A percentile compares a stretch with the other conserved stretches of the same genome.
Evolutionary conservation across 2,113 vertebrate genomes (phyloP).

Genomic region (Brachionichthys hirsutus): DNA sequence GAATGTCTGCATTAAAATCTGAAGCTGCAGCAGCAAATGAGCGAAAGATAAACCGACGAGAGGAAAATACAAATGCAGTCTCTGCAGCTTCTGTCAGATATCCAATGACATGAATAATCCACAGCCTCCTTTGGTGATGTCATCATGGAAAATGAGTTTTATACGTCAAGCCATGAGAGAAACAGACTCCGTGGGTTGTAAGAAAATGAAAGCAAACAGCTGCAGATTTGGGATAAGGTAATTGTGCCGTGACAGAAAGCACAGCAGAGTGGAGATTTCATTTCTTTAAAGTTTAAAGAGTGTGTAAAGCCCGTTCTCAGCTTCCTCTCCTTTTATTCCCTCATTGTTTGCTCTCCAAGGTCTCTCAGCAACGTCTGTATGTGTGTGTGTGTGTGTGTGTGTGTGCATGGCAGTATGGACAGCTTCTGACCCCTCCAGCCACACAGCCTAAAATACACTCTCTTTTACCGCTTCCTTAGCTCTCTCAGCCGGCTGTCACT

Average conservation of each 20-base stretch:
- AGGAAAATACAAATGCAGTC: conserved; percentile 58
- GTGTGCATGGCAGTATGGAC: conserved; percentile 19
- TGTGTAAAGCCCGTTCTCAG: conserved; percentile 33
- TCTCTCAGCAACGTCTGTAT: conserved; percentile 54
- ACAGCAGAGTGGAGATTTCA: conserved; percentile 37
- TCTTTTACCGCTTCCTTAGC: conserved; percentile 51
- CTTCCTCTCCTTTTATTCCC: conserved; percentile 47
- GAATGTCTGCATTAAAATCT: conserved; percentile 3
- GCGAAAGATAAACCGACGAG: conserved; percentile 21
- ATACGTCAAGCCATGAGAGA: neutral
- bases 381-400: conserved; percentile 7
- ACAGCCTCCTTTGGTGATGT: conserved; percentile 22
- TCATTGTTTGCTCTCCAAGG: conserved; percentile 60
- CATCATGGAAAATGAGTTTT: conserved; percentile 37
- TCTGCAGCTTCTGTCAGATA: conserved; percentile 48
- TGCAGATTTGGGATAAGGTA: conserved; percentile 27
- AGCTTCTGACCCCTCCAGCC: conserved; percentile 42
- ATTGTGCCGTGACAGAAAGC: conserved; percentile 34
- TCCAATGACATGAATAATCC: conserved; percentile 57
- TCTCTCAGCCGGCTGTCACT: conserved; percentile 9
- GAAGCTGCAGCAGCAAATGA: conserved; percentile 33
- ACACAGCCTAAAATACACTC: conserved; percentile 50
- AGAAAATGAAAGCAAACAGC: neutral
- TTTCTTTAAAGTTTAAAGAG: conserved; percentile 43
- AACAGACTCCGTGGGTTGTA: neutral